Evolutionary conservation across 2,797 vertebrate genomes (phyloP).

Genomic region (Gymnodraco acuticeps): DNA sequence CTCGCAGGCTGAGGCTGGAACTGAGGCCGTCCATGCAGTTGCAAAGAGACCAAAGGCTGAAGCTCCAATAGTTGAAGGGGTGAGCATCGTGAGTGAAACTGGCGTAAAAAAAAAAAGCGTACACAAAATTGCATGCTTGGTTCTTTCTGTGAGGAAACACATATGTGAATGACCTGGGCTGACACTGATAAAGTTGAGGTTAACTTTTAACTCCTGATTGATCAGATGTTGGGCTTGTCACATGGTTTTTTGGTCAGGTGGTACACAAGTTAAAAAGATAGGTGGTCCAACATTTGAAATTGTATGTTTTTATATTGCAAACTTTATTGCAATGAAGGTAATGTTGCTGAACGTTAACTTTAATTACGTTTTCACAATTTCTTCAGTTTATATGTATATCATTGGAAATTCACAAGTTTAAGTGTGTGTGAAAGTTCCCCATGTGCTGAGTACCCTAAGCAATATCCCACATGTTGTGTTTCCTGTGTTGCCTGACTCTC

Average conservation of each 20-base stretch:
- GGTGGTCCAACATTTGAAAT: neutral
- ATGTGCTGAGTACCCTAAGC: neutral
- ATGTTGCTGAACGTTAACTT: neutral
- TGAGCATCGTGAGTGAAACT: constrained; percentile 4
- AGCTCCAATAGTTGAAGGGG: constrained; percentile 4
- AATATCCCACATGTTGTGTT: constrained; percentile 10
- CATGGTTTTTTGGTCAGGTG: constrained; percentile 13
- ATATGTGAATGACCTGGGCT: constrained; percentile 19
- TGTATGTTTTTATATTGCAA: neutral
- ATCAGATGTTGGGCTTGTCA: constrained; percentile 40
- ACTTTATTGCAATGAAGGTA: neutral
- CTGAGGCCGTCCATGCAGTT: constrained; percentile 16
- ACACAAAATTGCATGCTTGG: neutral
- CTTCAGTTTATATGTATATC: neutral
- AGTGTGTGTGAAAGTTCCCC: neutral
- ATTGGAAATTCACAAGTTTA: neutral
- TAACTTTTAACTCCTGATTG: constrained; percentile 69
- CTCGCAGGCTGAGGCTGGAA: constrained; percentile 62
- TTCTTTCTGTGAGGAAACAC: constrained; percentile 18
- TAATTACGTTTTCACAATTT: neutral
- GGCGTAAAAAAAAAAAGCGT: neutral
- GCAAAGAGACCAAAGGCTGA: constrained; percentile 36
- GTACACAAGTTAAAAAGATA: neutral
- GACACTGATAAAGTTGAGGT: constrained; percentile 62
- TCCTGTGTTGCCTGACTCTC: constrained; percentile 30